These are phyloP conservation scores for Folsomia manolachei DNA, from an alignment of 2,888 invertebrate genomes.

Conservation along the genomic window DNA sequence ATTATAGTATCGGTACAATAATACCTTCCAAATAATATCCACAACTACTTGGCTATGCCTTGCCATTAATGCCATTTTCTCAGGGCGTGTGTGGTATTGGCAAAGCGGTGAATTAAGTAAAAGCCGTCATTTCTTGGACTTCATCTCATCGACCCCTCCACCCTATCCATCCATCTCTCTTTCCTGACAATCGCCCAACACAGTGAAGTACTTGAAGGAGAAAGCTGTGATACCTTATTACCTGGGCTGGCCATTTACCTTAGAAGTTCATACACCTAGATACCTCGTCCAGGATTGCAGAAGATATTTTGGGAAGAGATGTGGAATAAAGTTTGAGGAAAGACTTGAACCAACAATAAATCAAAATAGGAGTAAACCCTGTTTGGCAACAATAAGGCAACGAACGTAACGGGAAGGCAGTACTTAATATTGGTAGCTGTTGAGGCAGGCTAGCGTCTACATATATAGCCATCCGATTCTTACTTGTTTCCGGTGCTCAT, in stretches of 20 bases:
- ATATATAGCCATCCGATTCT: not conserved
- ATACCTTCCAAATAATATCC: too few relatives aligned
- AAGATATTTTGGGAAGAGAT: slow-evolving; percentile 9
- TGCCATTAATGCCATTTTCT: not conserved
- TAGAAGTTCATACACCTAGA: too few relatives aligned
- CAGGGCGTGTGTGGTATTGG: too few relatives aligned
- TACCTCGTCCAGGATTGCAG: not conserved
- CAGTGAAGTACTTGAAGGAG: too few relatives aligned
- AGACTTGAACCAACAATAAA: slow-evolving; percentile 18
- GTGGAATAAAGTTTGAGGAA: slow-evolving; percentile 11
- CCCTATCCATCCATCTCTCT: not conserved
- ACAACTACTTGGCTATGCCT: not conserved
- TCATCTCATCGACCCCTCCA: not conserved
- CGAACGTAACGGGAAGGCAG: not conserved
- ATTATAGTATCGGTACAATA: too few relatives aligned
- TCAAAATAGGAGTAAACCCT: slow-evolving; percentile 8
- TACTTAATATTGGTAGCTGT: not conserved
- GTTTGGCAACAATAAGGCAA: not conserved
- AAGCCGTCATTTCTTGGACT: not conserved
- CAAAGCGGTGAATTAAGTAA: not conserved
- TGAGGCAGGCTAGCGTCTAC: not conserved
- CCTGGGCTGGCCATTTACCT: too few relatives aligned
- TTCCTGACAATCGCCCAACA: too few relatives aligned
- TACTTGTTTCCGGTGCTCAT: slow-evolving; percentile 4
- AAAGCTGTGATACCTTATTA: too few relatives aligned